Percentiles rank a stretch among this genome's conserved stretches.
phyloP scores from a whole-genome alignment of 2,797 vertebrate genomes.

The Pantherophis vulpinus region DNA sequence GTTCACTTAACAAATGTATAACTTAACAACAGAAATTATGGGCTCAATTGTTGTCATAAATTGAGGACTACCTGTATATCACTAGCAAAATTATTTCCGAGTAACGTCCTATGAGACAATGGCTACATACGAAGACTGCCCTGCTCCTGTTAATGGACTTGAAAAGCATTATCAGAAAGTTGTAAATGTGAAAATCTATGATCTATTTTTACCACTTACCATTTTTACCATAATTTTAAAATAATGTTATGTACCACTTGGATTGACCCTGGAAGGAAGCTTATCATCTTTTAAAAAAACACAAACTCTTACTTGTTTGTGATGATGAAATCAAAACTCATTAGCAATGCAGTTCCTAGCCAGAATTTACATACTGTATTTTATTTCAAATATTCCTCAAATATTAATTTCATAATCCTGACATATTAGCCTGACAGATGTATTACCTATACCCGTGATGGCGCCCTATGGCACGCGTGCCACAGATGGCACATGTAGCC shows the following conservation, averaged over 20 bases:
- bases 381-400: background rate
- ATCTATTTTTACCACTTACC: background rate
- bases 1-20: too few species aligned
- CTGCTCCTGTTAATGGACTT: background rate
- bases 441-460: too few species aligned
- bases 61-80: background rate
- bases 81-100: background rate
- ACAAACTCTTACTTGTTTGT: background rate
- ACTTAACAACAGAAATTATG: too few species aligned
- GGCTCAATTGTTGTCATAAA: too few species aligned
- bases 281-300: background rate
- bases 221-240: background rate
- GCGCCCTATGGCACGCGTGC: too few species aligned
- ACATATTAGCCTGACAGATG: background rate
- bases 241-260: background rate
- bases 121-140: background rate
- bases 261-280: background rate
- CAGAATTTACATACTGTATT: background rate
- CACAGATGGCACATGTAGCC: too few species aligned
- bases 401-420: background rate
- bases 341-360: background rate
- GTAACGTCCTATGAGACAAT: background rate
- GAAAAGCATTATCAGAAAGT: background rate
- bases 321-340: background rate
- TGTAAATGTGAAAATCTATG: background rate